phyloP scores from a whole-genome alignment of 2,888 invertebrate species.

The Leptinotarsa peninsularis region DNA sequence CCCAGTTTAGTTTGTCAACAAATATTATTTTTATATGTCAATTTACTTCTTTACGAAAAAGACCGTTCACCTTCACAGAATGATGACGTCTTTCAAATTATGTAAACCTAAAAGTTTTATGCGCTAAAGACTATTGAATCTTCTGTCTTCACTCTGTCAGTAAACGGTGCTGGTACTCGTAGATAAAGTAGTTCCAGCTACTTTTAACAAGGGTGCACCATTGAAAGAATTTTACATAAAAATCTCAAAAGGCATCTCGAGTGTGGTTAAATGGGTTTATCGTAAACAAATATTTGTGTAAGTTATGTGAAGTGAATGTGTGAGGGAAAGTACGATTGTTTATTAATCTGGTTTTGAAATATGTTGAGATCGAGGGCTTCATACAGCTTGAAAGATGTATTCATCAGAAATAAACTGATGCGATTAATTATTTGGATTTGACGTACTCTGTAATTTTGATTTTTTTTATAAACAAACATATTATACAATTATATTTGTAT shows the following conservation, averaged over 20 bases:
- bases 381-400: not conserved
- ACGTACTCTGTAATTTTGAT: too few relatives aligned
- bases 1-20: too few relatives aligned
- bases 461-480: too few relatives aligned
- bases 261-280: slow-evolving; percentile 7
- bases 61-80: slow-evolving; percentile 8
- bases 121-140: not conserved
- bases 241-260: not conserved
- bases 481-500: too few relatives aligned
- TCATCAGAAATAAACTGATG: too few relatives aligned
- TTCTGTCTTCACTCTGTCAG: slow-evolving; percentile 12
- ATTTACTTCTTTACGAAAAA: slow-evolving; percentile 3
- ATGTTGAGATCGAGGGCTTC: too few relatives aligned
- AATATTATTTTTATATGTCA: too few relatives aligned
- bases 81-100: slow-evolving; percentile 9
- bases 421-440: too few relatives aligned
- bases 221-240: slow-evolving; percentile 4
- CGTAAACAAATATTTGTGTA: slow-evolving; percentile 10
- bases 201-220: slow-evolving; percentile 6
- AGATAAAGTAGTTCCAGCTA: not conserved
- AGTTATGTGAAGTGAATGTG: not conserved
- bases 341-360: not conserved
- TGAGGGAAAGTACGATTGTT: not conserved
- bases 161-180: not conserved
- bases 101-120: not conserved